Base-by-base conservation (phyloP, 2,113 vertebrate genomes). In the Poecilia latipinna region DNA sequence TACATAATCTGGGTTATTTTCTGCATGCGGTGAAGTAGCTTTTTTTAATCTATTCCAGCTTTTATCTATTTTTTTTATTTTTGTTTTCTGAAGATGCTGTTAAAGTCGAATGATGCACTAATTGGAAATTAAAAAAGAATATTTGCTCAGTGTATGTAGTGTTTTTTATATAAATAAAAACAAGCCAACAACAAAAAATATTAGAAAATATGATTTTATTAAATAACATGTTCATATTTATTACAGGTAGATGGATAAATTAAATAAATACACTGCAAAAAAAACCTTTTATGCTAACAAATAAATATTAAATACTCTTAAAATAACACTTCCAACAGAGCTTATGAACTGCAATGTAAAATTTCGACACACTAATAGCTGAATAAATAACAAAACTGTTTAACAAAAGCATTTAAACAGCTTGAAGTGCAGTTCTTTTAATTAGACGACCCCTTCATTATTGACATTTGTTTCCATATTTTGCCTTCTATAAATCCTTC, bases 61-160 rank as follows among this genome's bases (percentile, higher is more conserved):
- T 37, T 48, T 31, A 24, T 72, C 86, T 54, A 19, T 74, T 86
- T 88, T 86, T 88, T 72, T 74, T 86, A 88, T 86, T 88, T 72
- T 75, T 19, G 51, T 82, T 75, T 64, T 81, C 65, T 61, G 22
- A 54, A 83, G 57, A 75, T 42, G 37, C 11, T 67, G n/a, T 80
- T 39, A 61, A 15, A 62, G 70, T 37, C 78, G 35, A 64, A 61
- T 65, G 29, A 51, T 77, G 26, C 67, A 26, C 61, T 57, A n/a
- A 66, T 15, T 78, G 68, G 11, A 77, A 26, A n/a, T 60, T 3
- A 85, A 78, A 84, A 84, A 90, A 75, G 31, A 39, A 54, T 66
- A 33, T 71, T 68, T 80, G 65, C n/a, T 32, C 51, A 72, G 31
- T 76, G 60, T 19, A 4, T 4, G 2, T 51, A 64, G 22, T 33